A percentile compares a stretch with the other conserved stretches of the same genome.
Conservation (phyloP, 2,113 vertebrate genomes). For the Leucosticte australis region DNA sequence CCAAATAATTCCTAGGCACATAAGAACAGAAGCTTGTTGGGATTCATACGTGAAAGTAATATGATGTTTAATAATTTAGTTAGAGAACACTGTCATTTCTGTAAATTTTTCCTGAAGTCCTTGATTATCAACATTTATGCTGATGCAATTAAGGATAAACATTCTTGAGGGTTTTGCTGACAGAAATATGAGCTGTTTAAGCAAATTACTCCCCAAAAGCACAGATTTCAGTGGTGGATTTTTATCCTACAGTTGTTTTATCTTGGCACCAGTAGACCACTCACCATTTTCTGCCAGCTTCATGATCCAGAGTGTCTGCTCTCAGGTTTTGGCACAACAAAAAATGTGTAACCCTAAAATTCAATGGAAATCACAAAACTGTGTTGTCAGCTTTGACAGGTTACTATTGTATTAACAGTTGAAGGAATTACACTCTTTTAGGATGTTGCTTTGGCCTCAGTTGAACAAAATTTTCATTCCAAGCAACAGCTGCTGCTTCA, state of each 20-base stretch:
- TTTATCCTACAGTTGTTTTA: background rate
- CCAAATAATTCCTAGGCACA: conserved; percentile 13
- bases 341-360: background rate
- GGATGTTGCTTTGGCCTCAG: background rate
- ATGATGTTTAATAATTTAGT: conserved; percentile 33
- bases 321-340: background rate
- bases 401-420: background rate
- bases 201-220: background rate
- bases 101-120: conserved; percentile 23
- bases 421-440: background rate
- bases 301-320: background rate
- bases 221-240: background rate
- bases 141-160: background rate
- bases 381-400: background rate
- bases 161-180: conserved; percentile 15
- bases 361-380: background rate
- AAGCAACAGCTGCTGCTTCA: background rate
- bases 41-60: conserved; percentile 12
- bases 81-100: background rate
- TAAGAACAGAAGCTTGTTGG: background rate
- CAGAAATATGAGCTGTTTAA: conserved; percentile 18
- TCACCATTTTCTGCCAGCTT: background rate
- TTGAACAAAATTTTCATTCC: background rate
- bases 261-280: background rate
- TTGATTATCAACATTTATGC: conserved; percentile 33